Evolutionary conservation across 2,797 vertebrate genomes (phyloP), one percentile per base, ranked within the genome.

Genomic region (Bovichtus diacanthus): DNA sequence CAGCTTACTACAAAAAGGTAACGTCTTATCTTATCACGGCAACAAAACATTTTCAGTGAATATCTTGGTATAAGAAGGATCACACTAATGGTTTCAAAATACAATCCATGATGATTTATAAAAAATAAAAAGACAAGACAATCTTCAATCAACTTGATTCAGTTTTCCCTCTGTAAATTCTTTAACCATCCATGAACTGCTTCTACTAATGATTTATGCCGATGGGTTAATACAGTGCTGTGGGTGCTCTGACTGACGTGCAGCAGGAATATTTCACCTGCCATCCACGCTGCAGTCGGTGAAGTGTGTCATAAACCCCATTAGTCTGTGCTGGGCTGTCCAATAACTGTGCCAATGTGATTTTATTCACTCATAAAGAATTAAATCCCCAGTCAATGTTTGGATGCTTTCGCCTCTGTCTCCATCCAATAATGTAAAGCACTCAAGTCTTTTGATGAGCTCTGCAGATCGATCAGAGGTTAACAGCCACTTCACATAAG

Each of bases 381-480:
- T 89, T 78, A 59, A 88, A 86, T 87, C 66, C 60, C 59, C 49
- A 77, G 66, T 88, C 88, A 83, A 73, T 91, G 79, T 79, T 65
- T 62, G 51, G 76, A 70, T 69, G 65, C 78, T 83, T 78, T 80
- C 64, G 81, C 80, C 51, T 70, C 70, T 66, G 82, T 83, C 69
- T 78, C 73, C 51, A 74, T 84, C 79, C 80, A 85, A 83, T 91
- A 87, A 90, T 89, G 70, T 84, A 85, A 89, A 90, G 79, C 88
- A 81, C 86, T 86, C 78, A 80, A 81, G 84, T 82, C 84, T 80
- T 90, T 86, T 91, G 90, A 93, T 92, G 89, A 93, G 86, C 88
- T 89, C 59, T 87, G 82, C 73, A 66, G 76, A 92, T 93, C 82
- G 74, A 90, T 93, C 43, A 58, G 76, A 87, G 80, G 92, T 91